Evolutionary conservation across 2,113 vertebrate species (phyloP).

Genomic region (Apodemus speciosus): DNA sequence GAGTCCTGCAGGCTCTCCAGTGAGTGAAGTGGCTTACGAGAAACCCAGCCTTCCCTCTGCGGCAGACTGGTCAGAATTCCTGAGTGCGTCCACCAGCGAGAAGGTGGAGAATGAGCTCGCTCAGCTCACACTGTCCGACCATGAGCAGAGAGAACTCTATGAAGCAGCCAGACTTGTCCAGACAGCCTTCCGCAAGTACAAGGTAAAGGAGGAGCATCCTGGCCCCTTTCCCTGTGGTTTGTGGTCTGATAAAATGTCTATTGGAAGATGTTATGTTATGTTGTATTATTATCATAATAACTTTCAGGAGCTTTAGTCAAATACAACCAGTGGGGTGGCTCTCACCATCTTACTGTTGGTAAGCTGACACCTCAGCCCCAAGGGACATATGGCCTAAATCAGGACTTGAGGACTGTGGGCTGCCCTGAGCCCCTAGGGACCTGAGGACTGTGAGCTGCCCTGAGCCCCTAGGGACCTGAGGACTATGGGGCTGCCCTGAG

Average conservation of each 20-base stretch:
- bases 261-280: neutral
- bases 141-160: conserved; percentile 98
- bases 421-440: neutral
- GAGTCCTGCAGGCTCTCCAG: conserved; percentile 93
- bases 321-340: neutral
- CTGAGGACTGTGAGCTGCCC: neutral
- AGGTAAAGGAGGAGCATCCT: conserved; percentile 85
- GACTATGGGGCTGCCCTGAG: neutral
- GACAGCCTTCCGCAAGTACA: conserved; percentile 98
- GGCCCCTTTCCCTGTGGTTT: neutral
- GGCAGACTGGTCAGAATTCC: conserved; percentile 97
- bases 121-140: conserved; percentile 97
- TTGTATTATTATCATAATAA: neutral
- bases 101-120: conserved; percentile 97
- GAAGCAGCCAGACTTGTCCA: conserved; percentile 98
- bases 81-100: conserved; percentile 95
- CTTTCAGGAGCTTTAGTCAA: neutral
- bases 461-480: neutral
- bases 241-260: neutral
- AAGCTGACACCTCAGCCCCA: neutral
- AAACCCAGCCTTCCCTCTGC: conserved; percentile 93
- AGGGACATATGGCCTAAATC: neutral
- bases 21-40: conserved; percentile 91
- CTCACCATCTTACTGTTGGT: neutral
- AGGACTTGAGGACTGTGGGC: neutral